Conservation (phyloP, 23 tunicate genomes). For the Trididemnum miniatum region DNA sequence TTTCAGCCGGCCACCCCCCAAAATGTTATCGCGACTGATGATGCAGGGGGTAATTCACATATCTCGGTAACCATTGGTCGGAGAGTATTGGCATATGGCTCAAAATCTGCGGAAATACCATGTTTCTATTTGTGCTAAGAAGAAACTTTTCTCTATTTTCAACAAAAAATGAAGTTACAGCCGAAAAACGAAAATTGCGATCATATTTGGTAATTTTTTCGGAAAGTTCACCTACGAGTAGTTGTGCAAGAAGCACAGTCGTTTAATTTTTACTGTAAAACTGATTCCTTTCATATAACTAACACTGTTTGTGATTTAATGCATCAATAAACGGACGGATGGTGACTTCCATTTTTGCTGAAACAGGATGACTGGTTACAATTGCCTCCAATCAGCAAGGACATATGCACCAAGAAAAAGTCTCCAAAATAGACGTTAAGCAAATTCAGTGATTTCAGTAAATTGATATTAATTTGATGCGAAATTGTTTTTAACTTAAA, state of each 20-base stretch:
- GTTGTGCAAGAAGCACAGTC: no score
- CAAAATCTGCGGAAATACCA: neutral
- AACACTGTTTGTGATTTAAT: neutral
- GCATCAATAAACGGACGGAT: neutral
- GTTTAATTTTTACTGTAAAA: no score
- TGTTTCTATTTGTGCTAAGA: neutral
- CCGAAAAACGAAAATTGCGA: neutral
- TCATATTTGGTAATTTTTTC: neutral
- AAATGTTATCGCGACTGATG: neutral
- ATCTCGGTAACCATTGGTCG: neutral
- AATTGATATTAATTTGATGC: no score
- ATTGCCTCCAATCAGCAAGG: neutral
- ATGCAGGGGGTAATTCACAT: neutral
- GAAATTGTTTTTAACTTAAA: no score
- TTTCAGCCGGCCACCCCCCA: neutral
- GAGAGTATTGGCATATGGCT: neutral
- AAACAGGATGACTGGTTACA: neutral
- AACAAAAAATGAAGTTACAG: neutral
- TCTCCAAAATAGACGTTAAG: neutral
- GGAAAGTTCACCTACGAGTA: neutral
- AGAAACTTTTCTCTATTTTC: neutral
- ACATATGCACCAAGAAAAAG: neutral
- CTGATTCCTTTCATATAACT: neutral
- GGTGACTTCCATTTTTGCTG: neutral
- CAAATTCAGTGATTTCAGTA: no score